Conservation (phyloP, 1,140 invertebrate species). For the Teleogryllus occipitalis region DNA sequence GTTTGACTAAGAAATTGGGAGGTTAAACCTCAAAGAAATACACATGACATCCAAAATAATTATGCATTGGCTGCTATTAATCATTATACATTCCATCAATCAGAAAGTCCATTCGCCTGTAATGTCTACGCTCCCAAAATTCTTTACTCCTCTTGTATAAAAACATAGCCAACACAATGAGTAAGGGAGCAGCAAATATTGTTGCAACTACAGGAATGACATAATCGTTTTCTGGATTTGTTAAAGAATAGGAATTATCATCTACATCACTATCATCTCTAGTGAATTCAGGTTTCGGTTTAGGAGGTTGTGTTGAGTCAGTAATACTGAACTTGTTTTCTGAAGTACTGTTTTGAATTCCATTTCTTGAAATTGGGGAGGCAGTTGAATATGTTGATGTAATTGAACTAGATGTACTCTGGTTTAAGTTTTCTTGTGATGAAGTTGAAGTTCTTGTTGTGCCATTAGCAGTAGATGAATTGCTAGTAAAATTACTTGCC, state of each 20-base stretch:
- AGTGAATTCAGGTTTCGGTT: not conserved
- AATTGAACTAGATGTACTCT: no score
- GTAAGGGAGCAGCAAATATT: constrained; percentile 53
- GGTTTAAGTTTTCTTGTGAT: no score
- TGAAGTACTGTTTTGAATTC: no score
- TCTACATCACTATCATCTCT: not conserved
- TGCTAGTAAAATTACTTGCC: no score
- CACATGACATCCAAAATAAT: not conserved
- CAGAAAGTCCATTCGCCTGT: constrained; percentile 68
- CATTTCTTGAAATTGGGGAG: no score
- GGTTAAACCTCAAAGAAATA: not conserved
- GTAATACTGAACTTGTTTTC: no score
- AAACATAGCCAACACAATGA: constrained; percentile 49
- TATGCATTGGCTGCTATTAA: constrained; percentile 28
- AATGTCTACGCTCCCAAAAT: constrained; percentile 67
- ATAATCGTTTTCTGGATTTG: constrained; percentile 15
- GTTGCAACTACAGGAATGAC: constrained; percentile 56
- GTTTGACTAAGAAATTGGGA: no score
- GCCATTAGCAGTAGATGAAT: no score
- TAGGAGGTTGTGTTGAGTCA: not conserved
- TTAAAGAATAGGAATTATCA: not conserved
- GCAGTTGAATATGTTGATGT: no score
- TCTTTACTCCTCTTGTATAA: constrained; percentile 55
- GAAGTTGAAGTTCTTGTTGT: no score
- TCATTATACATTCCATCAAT: constrained; percentile 75